Percentiles rank a stretch among this genome's conserved stretches.
phyloP scores from a whole-genome alignment of 2,888 invertebrate genomes.

The Pandemis corylana region DNA sequence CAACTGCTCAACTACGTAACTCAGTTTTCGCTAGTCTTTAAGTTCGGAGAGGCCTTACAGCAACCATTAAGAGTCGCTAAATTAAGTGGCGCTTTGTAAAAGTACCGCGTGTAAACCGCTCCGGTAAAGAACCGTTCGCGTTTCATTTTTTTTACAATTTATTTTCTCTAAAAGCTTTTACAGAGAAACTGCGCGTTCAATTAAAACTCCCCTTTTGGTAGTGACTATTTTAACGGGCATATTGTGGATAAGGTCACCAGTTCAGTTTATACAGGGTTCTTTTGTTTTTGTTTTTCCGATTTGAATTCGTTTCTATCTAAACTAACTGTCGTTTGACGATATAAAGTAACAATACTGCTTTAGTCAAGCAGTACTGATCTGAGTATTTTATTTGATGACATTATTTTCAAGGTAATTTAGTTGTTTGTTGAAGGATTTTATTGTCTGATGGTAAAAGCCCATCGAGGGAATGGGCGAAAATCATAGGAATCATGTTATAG shows the following conservation, averaged over 20 bases:
- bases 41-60: constrained; percentile 25
- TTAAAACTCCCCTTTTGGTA: constrained; percentile 55
- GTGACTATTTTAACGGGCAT: constrained; percentile 34
- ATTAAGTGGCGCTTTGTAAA: constrained; percentile 71
- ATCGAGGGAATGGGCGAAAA: too few relatives aligned
- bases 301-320: too few relatives aligned
- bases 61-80: constrained; percentile 56
- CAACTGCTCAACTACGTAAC: constrained; percentile 27
- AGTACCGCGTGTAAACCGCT: constrained; percentile 64
- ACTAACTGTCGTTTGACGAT: too few relatives aligned
- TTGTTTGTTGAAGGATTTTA: too few relatives aligned
- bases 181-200: constrained; percentile 65
- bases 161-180: constrained; percentile 73
- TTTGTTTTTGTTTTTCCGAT: neutral
- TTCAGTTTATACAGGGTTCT: neutral
- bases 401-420: too few relatives aligned
- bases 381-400: too few relatives aligned
- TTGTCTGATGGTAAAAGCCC: too few relatives aligned
- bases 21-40: constrained; percentile 24
- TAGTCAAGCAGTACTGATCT: too few relatives aligned
- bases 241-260: constrained; percentile 15
- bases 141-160: constrained; percentile 60
- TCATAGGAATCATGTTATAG: too few relatives aligned
- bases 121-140: constrained; percentile 60
- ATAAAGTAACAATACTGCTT: too few relatives aligned